Base-by-base conservation (phyloP, 2,113 vertebrate species). In the Ranitomeya imitator region DNA sequence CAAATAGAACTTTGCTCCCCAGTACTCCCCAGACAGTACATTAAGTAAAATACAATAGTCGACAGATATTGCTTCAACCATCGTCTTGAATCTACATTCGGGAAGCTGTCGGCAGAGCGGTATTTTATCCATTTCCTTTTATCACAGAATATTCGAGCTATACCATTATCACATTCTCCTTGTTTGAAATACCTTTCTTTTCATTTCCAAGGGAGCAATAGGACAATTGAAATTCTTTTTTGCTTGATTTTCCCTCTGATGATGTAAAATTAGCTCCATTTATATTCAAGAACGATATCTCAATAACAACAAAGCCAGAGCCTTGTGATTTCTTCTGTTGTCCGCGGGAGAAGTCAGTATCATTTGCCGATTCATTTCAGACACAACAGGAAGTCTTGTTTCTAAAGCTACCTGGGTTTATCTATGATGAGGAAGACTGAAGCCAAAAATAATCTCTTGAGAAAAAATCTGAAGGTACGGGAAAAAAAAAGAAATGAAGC, bases 281-380 rank as follows among this genome's bases (percentile, higher is more conserved):
- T 91, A 84, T 92, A 93, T 93, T 93, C 93, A 77, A 74, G 6
- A 21, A 85, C 74, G 89, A 85, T 89, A 90, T 80, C 89, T 87
- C 90, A 88, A 71, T 0, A 89, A 90, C 76, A 76, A 74, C 76
- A 76, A 71, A 90, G 91, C 90, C 84, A 90, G 37, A 52, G 21
- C 45, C 83, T 89, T 91, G 85, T 51, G 90, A 88, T 92, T 90
- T 88, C 91, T 65, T 91, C 16, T 81, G 52, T 67, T 63, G 81
- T 92, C 91, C 85, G 31, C 0, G 2, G 89, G 89, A 87, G 67
- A 91, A 90, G 87, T 89, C 74, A 74, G 90, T 90, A 86, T 92
- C 91, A 81, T 91, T 92, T 90, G 90, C 93, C 93, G 93, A 95
- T 94, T 94, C 93, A 92, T 95, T 93, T 92, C 91, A 89, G 79